A percentile compares a stretch with the other conserved stretches of the same genome.
Evolutionary conservation across 1,140 invertebrate genomes (phyloP).

Genomic region (Phymastichus coffea): DNA sequence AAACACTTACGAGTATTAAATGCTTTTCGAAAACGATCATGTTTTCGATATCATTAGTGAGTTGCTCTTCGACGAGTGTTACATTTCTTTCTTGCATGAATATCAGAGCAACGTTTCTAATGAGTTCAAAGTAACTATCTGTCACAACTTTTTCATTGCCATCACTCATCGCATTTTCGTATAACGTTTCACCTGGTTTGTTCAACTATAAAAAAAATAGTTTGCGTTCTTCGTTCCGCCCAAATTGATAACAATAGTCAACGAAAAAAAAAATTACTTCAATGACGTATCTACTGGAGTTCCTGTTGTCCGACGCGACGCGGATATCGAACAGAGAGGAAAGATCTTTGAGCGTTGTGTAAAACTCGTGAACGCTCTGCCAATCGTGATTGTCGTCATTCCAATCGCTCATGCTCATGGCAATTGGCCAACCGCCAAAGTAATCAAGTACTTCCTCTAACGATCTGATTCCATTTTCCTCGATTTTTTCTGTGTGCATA

Average conservation of each 20-base stretch:
- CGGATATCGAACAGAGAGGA: background rate
- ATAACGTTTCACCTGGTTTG: background rate
- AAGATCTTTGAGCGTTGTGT: background rate
- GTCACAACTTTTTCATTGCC: too few species aligned
- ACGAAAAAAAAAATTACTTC: too few species aligned
- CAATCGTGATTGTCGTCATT: constrained; percentile 2
- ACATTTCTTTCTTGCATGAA: background rate
- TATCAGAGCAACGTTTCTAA: background rate
- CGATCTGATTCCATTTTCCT: background rate
- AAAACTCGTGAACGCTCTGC: constrained; percentile 1
- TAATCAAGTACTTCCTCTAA: background rate
- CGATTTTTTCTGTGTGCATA: constrained; percentile 3
- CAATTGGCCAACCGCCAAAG: constrained; percentile 11
- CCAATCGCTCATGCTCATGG: background rate
- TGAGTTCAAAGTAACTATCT: background rate
- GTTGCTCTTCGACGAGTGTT: background rate
- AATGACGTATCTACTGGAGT: background rate
- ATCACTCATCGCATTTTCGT: background rate
- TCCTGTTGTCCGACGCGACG: background rate
- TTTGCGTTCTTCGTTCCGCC: too few species aligned
- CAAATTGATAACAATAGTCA: too few species aligned
- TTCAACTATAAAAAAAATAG: background rate
- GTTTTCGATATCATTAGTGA: background rate
- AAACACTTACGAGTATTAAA: background rate
- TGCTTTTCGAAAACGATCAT: background rate